Evolutionary conservation across 1,140 invertebrate genomes (phyloP), one percentile per base, ranked within the genome.

Genomic region (Pseudomyrmex gracilis): DNA sequence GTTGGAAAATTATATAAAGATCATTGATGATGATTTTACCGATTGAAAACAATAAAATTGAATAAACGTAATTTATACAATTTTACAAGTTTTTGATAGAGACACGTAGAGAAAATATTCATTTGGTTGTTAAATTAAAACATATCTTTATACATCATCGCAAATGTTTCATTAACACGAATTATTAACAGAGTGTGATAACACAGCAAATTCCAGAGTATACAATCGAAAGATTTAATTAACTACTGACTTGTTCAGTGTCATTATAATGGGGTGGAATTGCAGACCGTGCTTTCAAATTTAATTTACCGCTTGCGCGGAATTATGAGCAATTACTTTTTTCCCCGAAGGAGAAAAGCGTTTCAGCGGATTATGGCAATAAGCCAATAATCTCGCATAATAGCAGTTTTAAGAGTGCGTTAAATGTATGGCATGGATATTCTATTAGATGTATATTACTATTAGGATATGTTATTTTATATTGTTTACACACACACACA

Each of bases 261-360:
- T 17, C 12, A 20, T 53, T 64, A 55, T 64, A 55, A 55, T 43
- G 7, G 0, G 10, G 43, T 15, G 43, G 9, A 57, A 68, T 80
- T 70, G 34, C 8, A 22, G 22, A 13, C 12, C 22, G n/a, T 49
- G 53, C 43, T 70, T 80, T 70, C 22, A 22, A 24, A 80, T 80
- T 80, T 80, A 70, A 80, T 71, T 78, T 80, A 80, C 43, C 64
- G 43, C 64, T 47, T 47, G 34, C 47, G 15, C 17, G n/a, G 57
- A 57, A 66, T 20, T 47, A 3, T 12, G 43, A 43, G 64, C 8
- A 70, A 68, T 58, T 24, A 12, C 70, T 45, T 78, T 55, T 70
- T 78, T 12, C 13, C 20, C 17, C 17, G 15, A 34, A n/a, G 0
- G 15, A 34, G 20, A 68, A 13, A 51, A 51, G n/a, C n/a, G 43